phyloP scores from a whole-genome alignment of 2,888 invertebrate genomes.

The Andrena haemorrhoa region DNA sequence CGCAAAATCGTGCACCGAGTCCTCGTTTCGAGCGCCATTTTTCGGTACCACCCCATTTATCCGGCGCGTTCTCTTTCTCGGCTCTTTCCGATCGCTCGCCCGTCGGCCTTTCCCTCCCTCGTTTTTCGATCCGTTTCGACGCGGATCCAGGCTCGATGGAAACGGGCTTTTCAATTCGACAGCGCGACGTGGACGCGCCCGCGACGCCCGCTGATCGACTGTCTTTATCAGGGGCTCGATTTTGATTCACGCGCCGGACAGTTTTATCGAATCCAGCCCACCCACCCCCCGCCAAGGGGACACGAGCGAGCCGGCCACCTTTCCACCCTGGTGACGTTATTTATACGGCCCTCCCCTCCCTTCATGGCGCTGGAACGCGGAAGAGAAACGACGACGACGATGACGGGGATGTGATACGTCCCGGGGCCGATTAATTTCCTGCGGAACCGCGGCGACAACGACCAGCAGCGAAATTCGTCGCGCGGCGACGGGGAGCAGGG shows the following conservation, averaged over 20 bases:
- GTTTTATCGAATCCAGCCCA: slow-evolving; percentile 38
- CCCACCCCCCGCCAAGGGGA: background rate
- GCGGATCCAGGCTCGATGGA: slow-evolving; percentile 25
- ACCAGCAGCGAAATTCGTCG: slow-evolving; percentile 44
- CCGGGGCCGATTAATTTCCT: slow-evolving; percentile 54
- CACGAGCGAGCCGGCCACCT: slow-evolving; percentile 35
- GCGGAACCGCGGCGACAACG: slow-evolving; percentile 24
- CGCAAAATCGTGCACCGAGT: slow-evolving; percentile 67
- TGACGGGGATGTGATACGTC: slow-evolving; percentile 32
- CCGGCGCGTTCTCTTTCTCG: slow-evolving; percentile 47
- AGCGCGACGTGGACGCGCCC: slow-evolving; percentile 16
- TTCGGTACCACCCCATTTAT: slow-evolving; percentile 61
- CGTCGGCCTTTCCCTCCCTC: background rate
- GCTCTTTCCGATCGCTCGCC: slow-evolving; percentile 5
- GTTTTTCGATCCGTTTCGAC: slow-evolving; percentile 17
- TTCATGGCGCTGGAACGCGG: background rate
- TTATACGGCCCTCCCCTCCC: background rate
- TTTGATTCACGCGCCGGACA: slow-evolving; percentile 59
- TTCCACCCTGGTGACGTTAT: slow-evolving; percentile 39
- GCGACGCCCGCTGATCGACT: slow-evolving; percentile 53
- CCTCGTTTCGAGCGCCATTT: slow-evolving; percentile 67
- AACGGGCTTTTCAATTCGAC: slow-evolving; percentile 49
- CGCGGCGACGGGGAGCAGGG: slow-evolving; percentile 3
- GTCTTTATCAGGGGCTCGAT: slow-evolving; percentile 57
- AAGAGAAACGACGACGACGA: slow-evolving; percentile 27